Evolutionary conservation across 37 sponge, comb jelly and placozoan species (phyloP).

Genomic region (Chondrilla cf. caribensis): DNA sequence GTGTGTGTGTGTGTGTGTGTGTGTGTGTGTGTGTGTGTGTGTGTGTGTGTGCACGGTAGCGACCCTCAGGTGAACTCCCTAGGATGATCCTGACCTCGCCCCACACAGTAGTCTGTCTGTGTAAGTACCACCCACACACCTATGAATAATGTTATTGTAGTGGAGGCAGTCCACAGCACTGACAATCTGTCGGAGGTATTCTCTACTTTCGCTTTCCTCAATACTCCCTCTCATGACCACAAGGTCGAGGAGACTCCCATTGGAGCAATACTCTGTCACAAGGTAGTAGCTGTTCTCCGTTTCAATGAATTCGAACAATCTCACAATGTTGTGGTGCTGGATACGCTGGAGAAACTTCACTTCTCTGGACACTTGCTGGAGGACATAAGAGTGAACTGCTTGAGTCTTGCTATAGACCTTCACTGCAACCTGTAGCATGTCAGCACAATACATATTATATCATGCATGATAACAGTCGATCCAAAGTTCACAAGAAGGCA

Average conservation of each 20-base stretch:
- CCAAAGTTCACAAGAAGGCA: too few relatives aligned
- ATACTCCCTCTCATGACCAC: slow-evolving; percentile 20
- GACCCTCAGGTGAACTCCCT: not conserved
- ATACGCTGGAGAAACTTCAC: slow-evolving; percentile 38
- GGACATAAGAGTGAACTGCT: slow-evolving; percentile 37
- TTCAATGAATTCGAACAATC: slow-evolving; percentile 42
- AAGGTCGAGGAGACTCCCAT: slow-evolving; percentile 40
- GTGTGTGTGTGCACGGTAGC: not conserved
- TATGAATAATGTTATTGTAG: slow-evolving; percentile 41
- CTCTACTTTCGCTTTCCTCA: slow-evolving; percentile 26
- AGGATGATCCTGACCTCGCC: not conserved
- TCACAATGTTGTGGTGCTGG: slow-evolving; percentile 44
- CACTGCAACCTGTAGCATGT: slow-evolving; percentile 64
- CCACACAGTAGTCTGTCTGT: too few relatives aligned
- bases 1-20: slow-evolving; percentile 18
- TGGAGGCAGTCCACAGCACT: slow-evolving; percentile 53
- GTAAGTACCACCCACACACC: too few relatives aligned
- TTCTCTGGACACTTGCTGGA: slow-evolving; percentile 35
- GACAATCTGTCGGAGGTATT: slow-evolving; percentile 47
- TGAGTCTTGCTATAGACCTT: slow-evolving; percentile 55
- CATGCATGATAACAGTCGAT: too few relatives aligned
- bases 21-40: slow-evolving; percentile 18
- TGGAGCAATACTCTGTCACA: slow-evolving; percentile 30
- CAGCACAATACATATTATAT: too few relatives aligned
- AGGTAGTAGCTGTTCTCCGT: slow-evolving; percentile 62